Conservation (phyloP, 2,797 vertebrate species). For the Siniperca obscura region DNA sequence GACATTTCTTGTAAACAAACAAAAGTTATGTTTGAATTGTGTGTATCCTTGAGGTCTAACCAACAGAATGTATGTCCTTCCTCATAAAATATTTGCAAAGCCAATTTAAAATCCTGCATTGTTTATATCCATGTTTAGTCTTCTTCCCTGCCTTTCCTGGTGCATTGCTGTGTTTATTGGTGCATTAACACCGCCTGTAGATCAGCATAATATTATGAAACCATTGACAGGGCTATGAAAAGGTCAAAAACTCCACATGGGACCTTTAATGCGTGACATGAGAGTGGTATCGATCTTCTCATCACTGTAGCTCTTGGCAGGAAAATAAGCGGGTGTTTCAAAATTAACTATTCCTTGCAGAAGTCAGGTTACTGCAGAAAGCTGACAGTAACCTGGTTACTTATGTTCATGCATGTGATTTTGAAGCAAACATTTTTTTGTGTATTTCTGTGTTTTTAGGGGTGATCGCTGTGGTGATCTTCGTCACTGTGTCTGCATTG, state of each 20-base stretch:
- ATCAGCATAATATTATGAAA: not conserved
- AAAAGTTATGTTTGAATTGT: not conserved
- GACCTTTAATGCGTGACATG: no score
- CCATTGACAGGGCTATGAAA: not conserved
- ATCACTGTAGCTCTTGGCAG: not conserved
- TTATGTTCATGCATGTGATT: not conserved
- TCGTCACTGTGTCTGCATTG: constrained; percentile 87
- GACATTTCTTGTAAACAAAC: no score
- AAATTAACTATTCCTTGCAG: not conserved
- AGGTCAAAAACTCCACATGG: no score
- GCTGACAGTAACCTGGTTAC: not conserved
- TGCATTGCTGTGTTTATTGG: not conserved
- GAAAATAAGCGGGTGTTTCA: not conserved
- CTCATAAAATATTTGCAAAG: no score
- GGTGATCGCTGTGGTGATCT: constrained; percentile 94
- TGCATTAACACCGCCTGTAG: not conserved
- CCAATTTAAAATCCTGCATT: not conserved
- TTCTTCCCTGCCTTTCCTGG: not conserved
- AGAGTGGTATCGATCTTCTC: no score
- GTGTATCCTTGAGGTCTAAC: not conserved
- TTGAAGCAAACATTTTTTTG: not conserved
- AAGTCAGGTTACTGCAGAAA: not conserved
- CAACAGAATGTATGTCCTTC: not conserved
- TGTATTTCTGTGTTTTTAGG: constrained; percentile 79
- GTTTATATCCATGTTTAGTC: not conserved